These are phyloP conservation scores for Thunnus albacares DNA, from an alignment of 2,797 vertebrate species.

Conservation along the genomic window DNA sequence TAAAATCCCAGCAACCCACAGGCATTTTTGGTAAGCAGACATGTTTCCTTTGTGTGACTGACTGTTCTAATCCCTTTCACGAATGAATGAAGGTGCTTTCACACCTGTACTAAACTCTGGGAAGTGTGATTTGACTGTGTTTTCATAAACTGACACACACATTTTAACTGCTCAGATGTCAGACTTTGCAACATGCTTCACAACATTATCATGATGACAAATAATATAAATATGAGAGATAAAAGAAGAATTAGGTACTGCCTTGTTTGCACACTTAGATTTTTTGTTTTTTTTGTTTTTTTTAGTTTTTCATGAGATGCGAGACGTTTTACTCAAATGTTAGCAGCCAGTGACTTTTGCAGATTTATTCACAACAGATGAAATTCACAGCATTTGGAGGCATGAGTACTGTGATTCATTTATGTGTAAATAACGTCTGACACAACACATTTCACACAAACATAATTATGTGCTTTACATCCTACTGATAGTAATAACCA, in stretches of 20 bases:
- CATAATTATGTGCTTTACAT: neutral
- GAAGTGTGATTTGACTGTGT: neutral
- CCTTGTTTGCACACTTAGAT: neutral
- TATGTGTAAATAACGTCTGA: neutral
- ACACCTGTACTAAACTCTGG: conserved; percentile 22
- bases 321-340: neutral
- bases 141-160: neutral
- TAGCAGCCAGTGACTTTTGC: neutral
- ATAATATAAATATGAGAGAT: neutral
- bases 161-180: conserved; percentile 1
- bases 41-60: conserved; percentile 38
- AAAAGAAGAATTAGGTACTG: neutral
- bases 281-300: no score
- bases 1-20: conserved; percentile 13
- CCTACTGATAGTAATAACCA: no score
- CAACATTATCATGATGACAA: neutral
- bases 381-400: neutral
- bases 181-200: neutral
- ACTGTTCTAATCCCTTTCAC: conserved; percentile 43
- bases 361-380: neutral
- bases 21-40: conserved; percentile 28
- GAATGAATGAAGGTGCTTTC: conserved; percentile 33
- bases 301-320: neutral
- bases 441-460: neutral
- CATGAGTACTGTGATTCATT: no score